A percentile compares a stretch with the other conserved stretches of the same genome.
These are phyloP conservation scores for Aphis gossypii DNA, from an alignment of 1,140 invertebrate species.

Conservation along the genomic window DNA sequence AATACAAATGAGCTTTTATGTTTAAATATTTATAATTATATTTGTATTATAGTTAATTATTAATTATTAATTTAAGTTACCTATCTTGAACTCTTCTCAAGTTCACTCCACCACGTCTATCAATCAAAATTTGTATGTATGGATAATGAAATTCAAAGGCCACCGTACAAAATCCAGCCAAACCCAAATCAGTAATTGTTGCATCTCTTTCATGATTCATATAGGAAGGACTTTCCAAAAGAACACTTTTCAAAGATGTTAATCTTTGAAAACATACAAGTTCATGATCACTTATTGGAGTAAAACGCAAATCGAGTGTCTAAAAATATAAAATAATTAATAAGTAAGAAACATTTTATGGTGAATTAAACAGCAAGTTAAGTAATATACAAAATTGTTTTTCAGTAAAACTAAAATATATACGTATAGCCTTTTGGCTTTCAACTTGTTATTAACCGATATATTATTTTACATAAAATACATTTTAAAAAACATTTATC, in stretches of 20 bases:
- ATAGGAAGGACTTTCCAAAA: conserved; percentile 35
- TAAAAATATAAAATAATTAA: conserved; percentile 61
- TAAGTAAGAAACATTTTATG: not conserved
- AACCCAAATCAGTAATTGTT: conserved; percentile 50
- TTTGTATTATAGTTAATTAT: not conserved
- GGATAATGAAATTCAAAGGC: conserved; percentile 10
- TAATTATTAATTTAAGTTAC: conserved; percentile 6
- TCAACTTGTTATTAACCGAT: not conserved
- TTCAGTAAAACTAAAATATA: not conserved
- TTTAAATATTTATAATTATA: not conserved
- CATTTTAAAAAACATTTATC: no score
- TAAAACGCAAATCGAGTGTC: conserved; percentile 73
- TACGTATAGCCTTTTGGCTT: not conserved
- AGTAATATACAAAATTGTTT: not conserved
- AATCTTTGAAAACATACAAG: conserved; percentile 63
- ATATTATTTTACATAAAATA: not conserved
- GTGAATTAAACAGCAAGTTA: not conserved
- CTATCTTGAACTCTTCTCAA: conserved; percentile 41
- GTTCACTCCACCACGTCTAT: conserved; percentile 32
- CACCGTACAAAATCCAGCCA: conserved; percentile 31
- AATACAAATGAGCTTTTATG: not conserved
- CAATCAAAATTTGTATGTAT: conserved; percentile 47
- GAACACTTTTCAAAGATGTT: conserved; percentile 41
- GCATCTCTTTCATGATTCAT: conserved; percentile 35
- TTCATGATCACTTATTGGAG: conserved; percentile 74